Percentiles rank a stretch among this genome's conserved stretches.
Conservation (phyloP, 2,888 invertebrate species). For the Heliconius sara region DNA sequence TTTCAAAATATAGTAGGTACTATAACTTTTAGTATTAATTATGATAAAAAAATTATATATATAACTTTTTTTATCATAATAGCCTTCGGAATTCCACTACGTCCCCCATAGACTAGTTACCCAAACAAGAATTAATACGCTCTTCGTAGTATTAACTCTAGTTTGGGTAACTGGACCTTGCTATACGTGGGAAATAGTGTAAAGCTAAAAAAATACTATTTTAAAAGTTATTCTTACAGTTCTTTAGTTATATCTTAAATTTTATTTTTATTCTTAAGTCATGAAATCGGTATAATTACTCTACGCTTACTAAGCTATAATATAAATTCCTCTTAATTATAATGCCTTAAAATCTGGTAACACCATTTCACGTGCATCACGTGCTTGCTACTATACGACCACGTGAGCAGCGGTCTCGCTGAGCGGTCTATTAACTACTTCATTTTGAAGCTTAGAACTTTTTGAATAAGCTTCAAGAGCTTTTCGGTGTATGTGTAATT, state of each 20-base stretch:
- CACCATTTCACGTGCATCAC: conserved; percentile 25
- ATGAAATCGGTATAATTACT: neutral
- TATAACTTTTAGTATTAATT: too few species aligned
- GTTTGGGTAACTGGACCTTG: too few species aligned
- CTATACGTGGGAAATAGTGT: too few species aligned
- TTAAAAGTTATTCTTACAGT: too few species aligned
- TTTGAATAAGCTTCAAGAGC: neutral
- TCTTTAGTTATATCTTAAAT: neutral
- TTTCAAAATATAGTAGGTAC: too few species aligned
- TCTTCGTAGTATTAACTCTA: too few species aligned
- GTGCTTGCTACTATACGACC: conserved; percentile 3
- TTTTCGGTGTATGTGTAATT: neutral
- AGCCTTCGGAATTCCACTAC: too few species aligned
- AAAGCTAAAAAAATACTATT: too few species aligned
- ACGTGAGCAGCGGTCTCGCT: conserved; percentile 15
- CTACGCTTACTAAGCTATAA: neutral
- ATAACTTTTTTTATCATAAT: too few species aligned
- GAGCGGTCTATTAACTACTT: neutral
- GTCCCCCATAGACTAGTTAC: too few species aligned
- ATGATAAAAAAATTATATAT: too few species aligned
- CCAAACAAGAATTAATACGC: too few species aligned
- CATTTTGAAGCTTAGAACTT: conserved; percentile 8
- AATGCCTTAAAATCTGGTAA: neutral
- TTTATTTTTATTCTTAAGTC: neutral
- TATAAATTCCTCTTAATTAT: neutral